Evolutionary conservation across 2,888 invertebrate genomes (phyloP).

Genomic region (Tetrapedia diversipes): DNA sequence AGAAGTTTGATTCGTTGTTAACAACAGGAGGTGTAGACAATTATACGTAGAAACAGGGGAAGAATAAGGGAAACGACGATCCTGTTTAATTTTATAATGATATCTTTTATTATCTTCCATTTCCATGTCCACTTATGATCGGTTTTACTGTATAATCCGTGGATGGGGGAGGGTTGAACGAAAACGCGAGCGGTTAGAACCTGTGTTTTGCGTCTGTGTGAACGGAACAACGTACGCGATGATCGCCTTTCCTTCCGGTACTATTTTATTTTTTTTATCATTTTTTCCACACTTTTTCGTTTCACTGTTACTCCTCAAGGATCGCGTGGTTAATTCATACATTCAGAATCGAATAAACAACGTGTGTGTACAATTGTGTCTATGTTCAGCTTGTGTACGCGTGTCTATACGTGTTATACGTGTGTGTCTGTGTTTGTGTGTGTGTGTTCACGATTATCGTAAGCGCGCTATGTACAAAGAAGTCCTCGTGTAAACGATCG

Average conservation of each 20-base stretch:
- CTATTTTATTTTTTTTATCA: not conserved
- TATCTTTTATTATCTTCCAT: conserved; percentile 45
- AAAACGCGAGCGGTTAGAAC: conserved; percentile 21
- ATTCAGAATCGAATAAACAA: conserved; percentile 70
- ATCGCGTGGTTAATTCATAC: conserved; percentile 59
- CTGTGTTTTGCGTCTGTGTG: conserved; percentile 77
- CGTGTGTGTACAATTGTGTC: conserved; percentile 2
- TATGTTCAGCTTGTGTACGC: not conserved
- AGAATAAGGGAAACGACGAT: conserved; percentile 1
- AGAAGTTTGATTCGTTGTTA: too few species aligned
- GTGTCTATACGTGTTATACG: conserved; percentile 9
- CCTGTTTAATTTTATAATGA: conserved; percentile 37
- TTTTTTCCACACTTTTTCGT: not conserved
- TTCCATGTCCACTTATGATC: conserved; percentile 45
- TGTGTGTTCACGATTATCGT: conserved; percentile 61
- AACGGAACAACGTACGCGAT: conserved; percentile 69
- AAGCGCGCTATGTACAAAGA: conserved; percentile 70
- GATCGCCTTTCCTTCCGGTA: conserved; percentile 15
- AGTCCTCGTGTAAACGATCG: conserved; percentile 73
- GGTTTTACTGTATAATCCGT: conserved; percentile 27
- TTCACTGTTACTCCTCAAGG: not conserved
- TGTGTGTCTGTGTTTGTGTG: conserved; percentile 1
- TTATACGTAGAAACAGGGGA: too few species aligned
- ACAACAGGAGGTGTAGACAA: too few species aligned
- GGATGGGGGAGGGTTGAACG: conserved; percentile 7